Percentiles rank a stretch among this genome's conserved stretches.
Evolutionary conservation across 1,140 invertebrate species (phyloP).

Genomic region (Stegodyphus dumicola): DNA sequence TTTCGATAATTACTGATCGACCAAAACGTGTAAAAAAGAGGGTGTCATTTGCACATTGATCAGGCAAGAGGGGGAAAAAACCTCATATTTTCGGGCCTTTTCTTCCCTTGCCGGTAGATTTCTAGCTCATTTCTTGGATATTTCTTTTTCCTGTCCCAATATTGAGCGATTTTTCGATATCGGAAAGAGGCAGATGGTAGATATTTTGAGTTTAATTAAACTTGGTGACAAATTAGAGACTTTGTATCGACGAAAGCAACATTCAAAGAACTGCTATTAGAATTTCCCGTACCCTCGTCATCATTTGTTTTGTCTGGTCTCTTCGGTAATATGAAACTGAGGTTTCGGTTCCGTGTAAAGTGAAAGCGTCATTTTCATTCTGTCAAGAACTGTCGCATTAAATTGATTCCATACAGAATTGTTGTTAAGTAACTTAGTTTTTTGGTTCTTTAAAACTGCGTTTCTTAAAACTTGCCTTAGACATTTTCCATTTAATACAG

Average conservation of each 20-base stretch:
- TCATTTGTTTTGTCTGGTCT: neutral
- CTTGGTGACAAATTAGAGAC: constrained; percentile 56
- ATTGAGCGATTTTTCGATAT: constrained; percentile 59
- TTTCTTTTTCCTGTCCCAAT: constrained; percentile 23
- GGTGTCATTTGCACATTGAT: constrained; percentile 59
- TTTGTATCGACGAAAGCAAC: constrained; percentile 16
- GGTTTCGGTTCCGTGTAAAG: too few species aligned
- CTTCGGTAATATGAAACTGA: neutral
- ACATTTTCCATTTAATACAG: too few species aligned
- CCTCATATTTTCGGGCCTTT: neutral
- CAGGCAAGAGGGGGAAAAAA: neutral
- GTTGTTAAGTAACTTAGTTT: too few species aligned
- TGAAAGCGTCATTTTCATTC: too few species aligned
- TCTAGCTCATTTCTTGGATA: constrained; percentile 15
- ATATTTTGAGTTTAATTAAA: constrained; percentile 58
- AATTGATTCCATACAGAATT: too few species aligned
- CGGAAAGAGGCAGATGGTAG: constrained; percentile 45
- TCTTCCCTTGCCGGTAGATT: neutral
- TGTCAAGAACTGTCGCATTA: too few species aligned
- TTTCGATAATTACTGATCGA: constrained; percentile 59
- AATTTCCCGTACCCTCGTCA: neutral
- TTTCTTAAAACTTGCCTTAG: too few species aligned
- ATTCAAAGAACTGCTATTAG: constrained; percentile 6
- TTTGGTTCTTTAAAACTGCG: too few species aligned
- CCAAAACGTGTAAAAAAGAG: constrained; percentile 30